Base-by-base conservation (phyloP, 2,113 vertebrate genomes). In the Notiomystis cincta region DNA sequence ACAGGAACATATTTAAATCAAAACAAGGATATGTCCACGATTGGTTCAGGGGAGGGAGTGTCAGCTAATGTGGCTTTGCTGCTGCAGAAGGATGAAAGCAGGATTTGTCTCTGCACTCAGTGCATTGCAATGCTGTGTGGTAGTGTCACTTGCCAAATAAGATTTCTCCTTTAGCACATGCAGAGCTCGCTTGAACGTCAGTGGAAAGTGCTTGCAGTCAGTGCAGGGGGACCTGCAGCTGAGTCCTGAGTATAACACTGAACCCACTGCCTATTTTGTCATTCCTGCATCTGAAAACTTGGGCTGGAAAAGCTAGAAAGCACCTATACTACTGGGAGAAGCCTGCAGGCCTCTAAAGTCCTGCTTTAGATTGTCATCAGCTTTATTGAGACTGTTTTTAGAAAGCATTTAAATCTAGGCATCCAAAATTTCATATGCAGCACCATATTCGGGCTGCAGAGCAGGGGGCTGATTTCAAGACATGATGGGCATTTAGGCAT, bases 81-180 rank as follows among this genome's bases (percentile, higher is more conserved):
- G 24, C 57, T 65, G 53, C 93, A 85, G 12, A 82, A 79, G 78
- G 42, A 67, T 71, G 90, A 93, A 72, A 53, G 83, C 91, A 91
- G 80, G 76, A 90, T 95, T 93, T 94, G 76, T 48, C 38, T 69
- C 35, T 97, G 95, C 50, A 90, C 81, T 97, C 96, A 94, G 37
- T 81, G 88, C 56, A 92, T 81, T 94, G 93, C 87, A 95, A 87
- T 97, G 93, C 84, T 85, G 64, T 92, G 91, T 94, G 93, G 61
- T 48, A 54, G 75, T 73, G 72, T 88, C 79, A 58, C 20, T 61
- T 87, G 89, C 92, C 91, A 95, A 95, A 82, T 57, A 72, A 69
- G 94, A 85, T 81, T 96, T 91, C 85, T 31, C 61, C 75, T 73
- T 73, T 31, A 67, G 81, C 57, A 28, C 77, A 62, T 12, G 33